A percentile compares a stretch with the other conserved stretches of the same genome.
Evolutionary conservation across 2,888 invertebrate genomes (phyloP).

Genomic region (Polymixis lichenea): DNA sequence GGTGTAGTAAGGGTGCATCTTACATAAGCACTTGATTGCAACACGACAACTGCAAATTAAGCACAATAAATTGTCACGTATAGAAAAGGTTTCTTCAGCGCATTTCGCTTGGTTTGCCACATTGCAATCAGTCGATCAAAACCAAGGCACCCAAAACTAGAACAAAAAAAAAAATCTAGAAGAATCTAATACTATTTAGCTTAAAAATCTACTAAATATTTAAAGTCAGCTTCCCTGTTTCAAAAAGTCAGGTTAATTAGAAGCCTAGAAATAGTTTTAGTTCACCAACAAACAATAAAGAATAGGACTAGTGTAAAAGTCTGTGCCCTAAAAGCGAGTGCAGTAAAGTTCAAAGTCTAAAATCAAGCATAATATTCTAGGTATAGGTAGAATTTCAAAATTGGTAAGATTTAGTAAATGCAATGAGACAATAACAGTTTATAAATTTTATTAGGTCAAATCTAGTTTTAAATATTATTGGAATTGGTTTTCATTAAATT

Average conservation of each 20-base stretch:
- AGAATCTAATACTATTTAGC: slow-evolving; percentile 23
- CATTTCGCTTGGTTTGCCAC: neutral
- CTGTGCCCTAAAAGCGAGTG: slow-evolving; percentile 62
- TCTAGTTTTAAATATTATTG: slow-evolving; percentile 5
- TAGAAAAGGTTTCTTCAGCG: neutral
- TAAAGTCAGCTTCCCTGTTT: slow-evolving; percentile 49
- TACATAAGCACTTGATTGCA: neutral
- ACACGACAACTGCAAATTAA: neutral
- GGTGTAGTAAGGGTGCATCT: slow-evolving; percentile 4
- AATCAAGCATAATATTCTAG: slow-evolving; percentile 40
- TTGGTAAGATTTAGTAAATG: slow-evolving; percentile 24
- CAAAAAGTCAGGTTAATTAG: slow-evolving; percentile 35
- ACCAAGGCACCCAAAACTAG: neutral
- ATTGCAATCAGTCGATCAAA: neutral
- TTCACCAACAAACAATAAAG: slow-evolving; percentile 29
- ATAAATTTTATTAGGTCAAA: slow-evolving; percentile 2
- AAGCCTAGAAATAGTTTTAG: slow-evolving; percentile 46
- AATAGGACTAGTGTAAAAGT: slow-evolving; percentile 55
- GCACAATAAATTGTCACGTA: neutral
- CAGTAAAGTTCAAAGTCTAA: slow-evolving; percentile 54
- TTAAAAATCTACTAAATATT: slow-evolving; percentile 44
- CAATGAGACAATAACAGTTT: slow-evolving; percentile 13
- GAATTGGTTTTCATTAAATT: neutral
- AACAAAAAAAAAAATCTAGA: slow-evolving; percentile 4
- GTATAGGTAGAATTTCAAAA: slow-evolving; percentile 42